Percentiles rank a stretch among this genome's conserved stretches.
Evolutionary conservation across 1,140 invertebrate genomes (phyloP).

Genomic region (Episyrphus balteatus): DNA sequence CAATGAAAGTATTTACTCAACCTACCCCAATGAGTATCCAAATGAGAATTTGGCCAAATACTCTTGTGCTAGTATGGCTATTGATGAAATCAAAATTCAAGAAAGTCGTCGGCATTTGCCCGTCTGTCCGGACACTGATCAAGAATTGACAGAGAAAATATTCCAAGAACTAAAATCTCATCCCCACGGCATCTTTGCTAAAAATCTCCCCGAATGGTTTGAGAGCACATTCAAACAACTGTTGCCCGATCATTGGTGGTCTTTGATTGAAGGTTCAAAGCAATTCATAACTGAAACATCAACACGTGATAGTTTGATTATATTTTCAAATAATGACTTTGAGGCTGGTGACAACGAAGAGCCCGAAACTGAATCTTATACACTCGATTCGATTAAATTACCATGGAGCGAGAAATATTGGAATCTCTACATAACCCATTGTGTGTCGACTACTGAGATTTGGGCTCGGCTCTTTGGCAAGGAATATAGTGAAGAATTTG

Average conservation of each 20-base stretch:
- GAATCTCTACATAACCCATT: slow-evolving; percentile 29
- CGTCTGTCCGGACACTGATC: slow-evolving; percentile 11
- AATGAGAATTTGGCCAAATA: slow-evolving; percentile 13
- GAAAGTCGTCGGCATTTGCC: slow-evolving; percentile 14
- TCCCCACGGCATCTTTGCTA: slow-evolving; percentile 26
- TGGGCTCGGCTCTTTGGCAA: slow-evolving; percentile 27
- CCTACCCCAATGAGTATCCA: slow-evolving; percentile 23
- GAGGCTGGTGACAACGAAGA: background rate
- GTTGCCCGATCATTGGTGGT: slow-evolving; percentile 25
- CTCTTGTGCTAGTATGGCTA: slow-evolving; percentile 17
- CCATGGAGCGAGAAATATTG: slow-evolving; percentile 18
- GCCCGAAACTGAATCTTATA: background rate
- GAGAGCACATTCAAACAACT: slow-evolving; percentile 18
- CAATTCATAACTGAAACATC: slow-evolving; percentile 20
- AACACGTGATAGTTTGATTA: slow-evolving; percentile 15
- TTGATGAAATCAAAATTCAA: slow-evolving; percentile 18
- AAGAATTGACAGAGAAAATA: slow-evolving; percentile 21
- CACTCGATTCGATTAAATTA: slow-evolving; percentile 8
- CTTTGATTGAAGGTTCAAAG: slow-evolving; percentile 15
- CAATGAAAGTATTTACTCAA: slow-evolving; percentile 16
- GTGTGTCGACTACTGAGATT: slow-evolving; percentile 24
- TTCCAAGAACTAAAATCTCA: slow-evolving; percentile 19
- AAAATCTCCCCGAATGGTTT: slow-evolving; percentile 28
- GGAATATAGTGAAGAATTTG: slow-evolving; percentile 22
- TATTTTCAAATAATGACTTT: slow-evolving; percentile 20